Evolutionary conservation across 2,888 invertebrate species (phyloP), one percentile per base, ranked within the genome.

Genomic region (Caenorhabditis macrosperma): DNA sequence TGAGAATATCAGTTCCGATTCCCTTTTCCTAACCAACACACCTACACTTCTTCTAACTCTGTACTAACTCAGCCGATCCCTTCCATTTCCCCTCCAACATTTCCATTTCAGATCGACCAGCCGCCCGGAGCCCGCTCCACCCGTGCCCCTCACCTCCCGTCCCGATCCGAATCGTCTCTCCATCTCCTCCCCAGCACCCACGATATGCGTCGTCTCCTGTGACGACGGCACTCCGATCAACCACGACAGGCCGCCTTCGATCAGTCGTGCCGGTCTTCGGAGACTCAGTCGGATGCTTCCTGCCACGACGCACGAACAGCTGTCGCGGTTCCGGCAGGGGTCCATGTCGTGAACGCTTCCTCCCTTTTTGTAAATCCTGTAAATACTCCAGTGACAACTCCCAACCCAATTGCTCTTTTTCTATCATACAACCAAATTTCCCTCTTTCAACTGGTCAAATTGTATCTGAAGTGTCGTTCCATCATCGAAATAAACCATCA

Each of bases 281-380:
- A 64, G 84, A 22, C 59, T 84, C 12, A 81, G 81, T 38, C 66
- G 84, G n/a, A 84, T 82, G 84, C 44, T 84, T 4, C 82, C 82
- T 12, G 84, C 82, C 12, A 67, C 63, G 3, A 74, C 74, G 17
- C 79, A 79, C 26, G 79, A 79, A 54, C 79, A 79, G 33, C 28
- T 79, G 33, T 64, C 59, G n/a, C 26, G 69, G 15, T 79, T 79
- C 30, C 63, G 79, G 12, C 78, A 63, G 26, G 78, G 72, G 15
- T 72, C 72, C n/a, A 64, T 57, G 72, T 72, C 72, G 0, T 72
- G 52, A 10, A 54, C 2, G n/a, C 22, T 24, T 22, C n/a, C n/a
- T n/a, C 0, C 28, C 9, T 61, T 71, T 71, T 63, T 71, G 71
- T 71, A 61, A 61, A 71, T 71, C 71, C 52, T 71, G 71, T 69